Percentiles rank a stretch among this genome's conserved stretches.
Evolutionary conservation across 2,113 vertebrate species (phyloP).

Genomic region (Dipodomys ordii): DNA sequence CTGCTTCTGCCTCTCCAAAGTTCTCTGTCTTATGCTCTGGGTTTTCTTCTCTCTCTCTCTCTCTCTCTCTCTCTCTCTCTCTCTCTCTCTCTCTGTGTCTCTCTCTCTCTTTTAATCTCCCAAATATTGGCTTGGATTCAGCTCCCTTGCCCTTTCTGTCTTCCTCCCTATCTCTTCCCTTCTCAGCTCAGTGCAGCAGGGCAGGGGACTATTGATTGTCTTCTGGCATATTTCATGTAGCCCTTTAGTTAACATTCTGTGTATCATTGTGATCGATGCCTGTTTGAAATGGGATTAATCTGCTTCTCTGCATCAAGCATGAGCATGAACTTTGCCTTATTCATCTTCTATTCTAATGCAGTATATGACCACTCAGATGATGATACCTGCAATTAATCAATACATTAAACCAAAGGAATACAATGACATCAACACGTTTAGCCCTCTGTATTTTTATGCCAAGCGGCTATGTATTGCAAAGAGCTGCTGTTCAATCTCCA

Average conservation of each 20-base stretch:
- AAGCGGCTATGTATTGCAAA: background rate
- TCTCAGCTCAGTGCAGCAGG: background rate
- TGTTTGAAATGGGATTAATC: slow-evolving; percentile 71
- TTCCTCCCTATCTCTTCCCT: background rate
- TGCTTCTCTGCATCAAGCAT: slow-evolving; percentile 57
- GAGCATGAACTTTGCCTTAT: slow-evolving; percentile 39
- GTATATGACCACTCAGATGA: background rate
- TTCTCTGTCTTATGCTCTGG: background rate
- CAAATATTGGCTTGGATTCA: background rate
- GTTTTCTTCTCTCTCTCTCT: background rate
- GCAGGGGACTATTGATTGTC: slow-evolving; percentile 4
- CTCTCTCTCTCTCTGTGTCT: background rate
- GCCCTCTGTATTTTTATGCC: background rate
- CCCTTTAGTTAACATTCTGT: slow-evolving; percentile 75
- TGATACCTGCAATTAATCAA: slow-evolving; percentile 14
- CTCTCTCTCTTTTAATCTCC: background rate
- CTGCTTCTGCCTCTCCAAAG: background rate
- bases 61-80: too few relatives aligned
- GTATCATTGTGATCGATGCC: slow-evolving; percentile 65
- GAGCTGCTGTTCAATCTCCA: background rate
- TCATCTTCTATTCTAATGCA: slow-evolving; percentile 31
- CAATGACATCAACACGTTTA: background rate
- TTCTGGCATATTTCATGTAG: slow-evolving; percentile 41
- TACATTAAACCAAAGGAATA: background rate
- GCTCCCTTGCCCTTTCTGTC: background rate